Percentiles rank a stretch among this genome's conserved stretches.
Conservation (phyloP, 2,797 vertebrate genomes). For the Anguilla marmorata region DNA sequence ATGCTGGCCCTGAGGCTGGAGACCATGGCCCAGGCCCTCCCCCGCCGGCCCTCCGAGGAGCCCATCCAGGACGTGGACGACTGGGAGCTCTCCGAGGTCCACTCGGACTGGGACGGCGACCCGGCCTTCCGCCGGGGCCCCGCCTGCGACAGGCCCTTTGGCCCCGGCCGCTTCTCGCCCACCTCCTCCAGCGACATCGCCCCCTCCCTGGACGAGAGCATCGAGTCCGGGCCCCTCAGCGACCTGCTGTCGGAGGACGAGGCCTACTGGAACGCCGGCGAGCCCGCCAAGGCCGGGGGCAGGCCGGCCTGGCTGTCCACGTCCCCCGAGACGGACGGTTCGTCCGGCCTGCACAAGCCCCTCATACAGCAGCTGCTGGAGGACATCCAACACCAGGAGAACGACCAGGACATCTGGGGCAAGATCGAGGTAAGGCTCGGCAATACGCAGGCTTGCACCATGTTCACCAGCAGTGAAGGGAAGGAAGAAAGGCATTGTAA, state of each 20-base stretch:
- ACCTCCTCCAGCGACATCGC: slow-evolving; percentile 88
- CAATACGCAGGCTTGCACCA: not conserved
- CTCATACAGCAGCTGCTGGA: slow-evolving; percentile 85
- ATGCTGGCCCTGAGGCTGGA: slow-evolving; percentile 88
- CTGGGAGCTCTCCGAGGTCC: slow-evolving; percentile 93
- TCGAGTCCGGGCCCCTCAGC: slow-evolving; percentile 88
- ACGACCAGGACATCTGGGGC: slow-evolving; percentile 85
- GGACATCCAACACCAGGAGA: slow-evolving; percentile 86
- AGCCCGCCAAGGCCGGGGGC: slow-evolving; percentile 49
- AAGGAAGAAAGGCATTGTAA: not conserved
- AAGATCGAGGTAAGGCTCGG: slow-evolving; percentile 87
- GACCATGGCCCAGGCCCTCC: slow-evolving; percentile 82
- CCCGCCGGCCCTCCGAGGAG: slow-evolving; percentile 74
- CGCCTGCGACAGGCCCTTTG: slow-evolving; percentile 63
- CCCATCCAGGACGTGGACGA: slow-evolving; percentile 90
- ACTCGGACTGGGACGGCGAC: slow-evolving; percentile 83
- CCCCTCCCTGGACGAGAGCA: slow-evolving; percentile 84
- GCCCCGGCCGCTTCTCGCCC: slow-evolving; percentile 73
- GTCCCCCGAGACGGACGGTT: slow-evolving; percentile 53
- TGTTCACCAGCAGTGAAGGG: not conserved
- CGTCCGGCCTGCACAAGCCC: slow-evolving; percentile 54
- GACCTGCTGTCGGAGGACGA: slow-evolving; percentile 89
- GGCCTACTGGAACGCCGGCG: slow-evolving; percentile 47
- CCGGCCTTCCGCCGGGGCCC: slow-evolving; percentile 63
- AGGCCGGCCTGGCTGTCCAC: slow-evolving; percentile 37